phyloP scores from a whole-genome alignment of 2,888 invertebrate species.

The Polyommatus iphigenia region DNA sequence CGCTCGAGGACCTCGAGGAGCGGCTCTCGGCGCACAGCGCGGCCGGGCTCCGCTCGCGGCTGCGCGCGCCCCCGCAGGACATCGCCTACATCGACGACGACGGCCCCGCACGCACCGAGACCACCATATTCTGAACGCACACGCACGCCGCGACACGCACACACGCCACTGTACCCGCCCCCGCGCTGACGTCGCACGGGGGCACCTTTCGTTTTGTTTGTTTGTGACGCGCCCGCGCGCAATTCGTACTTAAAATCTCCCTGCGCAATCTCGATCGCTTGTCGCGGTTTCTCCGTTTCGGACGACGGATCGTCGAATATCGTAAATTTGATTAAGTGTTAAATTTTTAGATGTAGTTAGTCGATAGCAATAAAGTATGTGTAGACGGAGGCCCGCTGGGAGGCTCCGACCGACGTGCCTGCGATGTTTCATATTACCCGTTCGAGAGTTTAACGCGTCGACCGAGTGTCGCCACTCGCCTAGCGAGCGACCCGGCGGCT shows the following conservation, averaged over 20 bases:
- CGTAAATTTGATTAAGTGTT: constrained; percentile 65
- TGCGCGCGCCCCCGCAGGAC: constrained; percentile 86
- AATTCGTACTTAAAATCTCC: constrained; percentile 36
- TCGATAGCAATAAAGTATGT: constrained; percentile 60
- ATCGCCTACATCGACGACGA: constrained; percentile 91
- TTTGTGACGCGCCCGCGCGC: constrained; percentile 39
- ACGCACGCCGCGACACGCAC: constrained; percentile 47
- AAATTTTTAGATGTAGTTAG: constrained; percentile 64
- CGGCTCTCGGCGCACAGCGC: constrained; percentile 98
- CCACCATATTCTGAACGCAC: constrained; percentile 66
- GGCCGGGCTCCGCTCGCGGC: constrained; percentile 94
- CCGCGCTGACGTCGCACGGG: constrained; percentile 31
- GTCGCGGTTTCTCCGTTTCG: constrained; percentile 41
- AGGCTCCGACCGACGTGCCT: constrained; percentile 62
- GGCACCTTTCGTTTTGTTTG: constrained; percentile 38
- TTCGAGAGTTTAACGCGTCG: constrained; percentile 35
- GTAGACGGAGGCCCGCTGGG: constrained; percentile 51
- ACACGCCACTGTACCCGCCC: constrained; percentile 38
- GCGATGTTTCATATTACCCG: constrained; percentile 42
- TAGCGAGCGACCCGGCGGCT: constrained; percentile 16
- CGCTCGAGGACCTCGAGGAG: constrained; percentile 99
- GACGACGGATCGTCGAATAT: constrained; percentile 46
- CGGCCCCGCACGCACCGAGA: constrained; percentile 66
- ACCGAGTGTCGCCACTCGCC: constrained; percentile 5
- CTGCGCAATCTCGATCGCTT: constrained; percentile 47